These are phyloP conservation scores for Hippoglossus stenolepis DNA, from an alignment of 2,113 vertebrate genomes.

Conservation along the genomic window DNA sequence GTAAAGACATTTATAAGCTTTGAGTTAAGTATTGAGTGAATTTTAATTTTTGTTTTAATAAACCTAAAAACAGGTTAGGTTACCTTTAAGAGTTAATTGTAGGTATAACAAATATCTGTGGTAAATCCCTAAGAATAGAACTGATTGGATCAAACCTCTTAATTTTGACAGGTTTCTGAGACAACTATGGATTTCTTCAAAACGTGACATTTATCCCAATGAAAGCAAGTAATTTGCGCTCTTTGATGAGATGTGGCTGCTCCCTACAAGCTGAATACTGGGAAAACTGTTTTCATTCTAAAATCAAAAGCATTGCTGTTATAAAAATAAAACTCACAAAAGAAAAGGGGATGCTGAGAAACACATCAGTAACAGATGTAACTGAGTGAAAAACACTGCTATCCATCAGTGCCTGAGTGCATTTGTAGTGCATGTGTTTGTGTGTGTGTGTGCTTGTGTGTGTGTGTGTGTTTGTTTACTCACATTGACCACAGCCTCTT, in stretches of 20 bases:
- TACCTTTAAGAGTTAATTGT: not conserved
- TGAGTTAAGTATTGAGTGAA: too few species aligned
- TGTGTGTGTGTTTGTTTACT: constrained; percentile 72
- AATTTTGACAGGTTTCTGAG: constrained; percentile 5
- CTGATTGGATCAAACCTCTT: not conserved
- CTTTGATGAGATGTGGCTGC: not conserved
- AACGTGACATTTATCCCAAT: not conserved
- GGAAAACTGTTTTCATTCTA: not conserved
- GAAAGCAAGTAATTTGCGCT: not conserved
- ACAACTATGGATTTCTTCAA: not conserved
- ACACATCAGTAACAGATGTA: not conserved
- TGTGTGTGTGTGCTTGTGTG: constrained; percentile 5
- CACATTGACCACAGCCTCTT: constrained; percentile 96
- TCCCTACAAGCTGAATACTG: not conserved
- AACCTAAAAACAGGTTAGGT: not conserved
- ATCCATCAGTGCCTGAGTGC: constrained; percentile 5
- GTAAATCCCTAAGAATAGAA: not conserved
- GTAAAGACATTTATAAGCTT: too few species aligned
- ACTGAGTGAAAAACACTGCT: constrained; percentile 5
- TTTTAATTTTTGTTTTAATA: too few species aligned
- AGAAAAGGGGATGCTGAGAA: not conserved
- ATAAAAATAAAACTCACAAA: not conserved
- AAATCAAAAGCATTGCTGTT: constrained; percentile 18
- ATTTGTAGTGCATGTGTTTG: not conserved
- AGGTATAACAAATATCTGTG: too few species aligned